Percentiles rank a stretch among this genome's conserved stretches.
These are phyloP conservation scores for Diceros bicornis DNA, from an alignment of 2,797 vertebrate species.

Conservation along the genomic window DNA sequence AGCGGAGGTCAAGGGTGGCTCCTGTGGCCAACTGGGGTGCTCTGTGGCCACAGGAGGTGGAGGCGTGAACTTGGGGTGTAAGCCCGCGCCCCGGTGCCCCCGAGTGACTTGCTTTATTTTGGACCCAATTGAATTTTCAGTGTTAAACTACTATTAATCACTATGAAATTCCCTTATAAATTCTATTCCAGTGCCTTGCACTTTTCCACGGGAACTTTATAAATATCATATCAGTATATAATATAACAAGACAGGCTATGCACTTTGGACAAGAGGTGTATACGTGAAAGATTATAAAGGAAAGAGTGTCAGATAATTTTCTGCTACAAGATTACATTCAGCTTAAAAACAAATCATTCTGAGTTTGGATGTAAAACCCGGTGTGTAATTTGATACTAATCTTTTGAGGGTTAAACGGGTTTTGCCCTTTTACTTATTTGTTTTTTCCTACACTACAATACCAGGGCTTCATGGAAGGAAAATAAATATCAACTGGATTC, in stretches of 20 bases:
- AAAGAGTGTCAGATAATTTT: not conserved
- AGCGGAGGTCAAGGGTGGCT: no score
- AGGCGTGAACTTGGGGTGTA: not conserved
- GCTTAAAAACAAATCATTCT: not conserved
- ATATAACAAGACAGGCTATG: not conserved
- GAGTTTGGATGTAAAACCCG: slow-evolving; percentile 1
- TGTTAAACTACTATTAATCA: not conserved
- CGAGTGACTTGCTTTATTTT: not conserved
- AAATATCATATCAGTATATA: not conserved
- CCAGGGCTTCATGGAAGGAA: slow-evolving; percentile 55
- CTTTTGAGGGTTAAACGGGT: not conserved
- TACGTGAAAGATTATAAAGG: not conserved
- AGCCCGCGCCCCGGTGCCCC: no score
- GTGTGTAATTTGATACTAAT: not conserved
- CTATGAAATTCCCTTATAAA: not conserved
- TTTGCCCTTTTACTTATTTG: slow-evolving; percentile 23
- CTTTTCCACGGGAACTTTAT: not conserved
- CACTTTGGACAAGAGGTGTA: not conserved
- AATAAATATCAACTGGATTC: slow-evolving; percentile 68
- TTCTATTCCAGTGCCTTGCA: not conserved
- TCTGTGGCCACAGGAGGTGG: no score
- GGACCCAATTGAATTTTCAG: not conserved
- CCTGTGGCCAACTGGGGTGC: no score
- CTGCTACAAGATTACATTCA: not conserved
- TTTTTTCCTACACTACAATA: not conserved